These are phyloP conservation scores for Synanthedon formicaeformis DNA, from an alignment of 2,888 invertebrate genomes.

Conservation along the genomic window DNA sequence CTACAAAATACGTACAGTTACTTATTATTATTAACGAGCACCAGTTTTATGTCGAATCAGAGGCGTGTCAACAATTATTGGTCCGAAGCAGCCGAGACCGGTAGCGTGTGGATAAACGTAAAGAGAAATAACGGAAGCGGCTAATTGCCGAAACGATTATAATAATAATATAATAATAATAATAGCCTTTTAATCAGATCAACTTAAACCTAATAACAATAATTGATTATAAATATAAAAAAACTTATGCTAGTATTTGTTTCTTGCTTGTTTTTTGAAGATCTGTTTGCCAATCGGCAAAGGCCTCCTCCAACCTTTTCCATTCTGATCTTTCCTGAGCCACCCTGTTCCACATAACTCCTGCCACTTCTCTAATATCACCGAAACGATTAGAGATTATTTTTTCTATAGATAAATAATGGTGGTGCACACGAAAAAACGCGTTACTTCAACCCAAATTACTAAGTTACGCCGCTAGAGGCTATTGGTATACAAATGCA, in stretches of 20 bases:
- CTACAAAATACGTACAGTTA: too few relatives aligned
- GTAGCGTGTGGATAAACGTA: conserved; percentile 36
- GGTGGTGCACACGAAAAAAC: not conserved
- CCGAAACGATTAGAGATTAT: conserved; percentile 9
- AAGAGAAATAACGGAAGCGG: conserved; percentile 37
- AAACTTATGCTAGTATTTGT: too few relatives aligned
- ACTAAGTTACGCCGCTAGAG: not conserved
- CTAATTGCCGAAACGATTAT: conserved; percentile 25
- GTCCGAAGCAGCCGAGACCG: conserved; percentile 20
- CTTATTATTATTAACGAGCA: not conserved
- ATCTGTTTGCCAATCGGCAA: too few relatives aligned
- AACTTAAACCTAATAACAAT: too few relatives aligned
- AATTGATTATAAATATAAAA: too few relatives aligned
- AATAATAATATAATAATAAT: too few relatives aligned
- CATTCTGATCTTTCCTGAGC: too few relatives aligned
- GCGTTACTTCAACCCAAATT: not conserved
- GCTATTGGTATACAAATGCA: not conserved
- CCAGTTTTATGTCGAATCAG: conserved; percentile 1
- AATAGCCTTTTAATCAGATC: too few relatives aligned
- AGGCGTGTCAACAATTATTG: conserved; percentile 36
- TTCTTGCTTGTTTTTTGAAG: too few relatives aligned
- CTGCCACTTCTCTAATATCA: too few relatives aligned
- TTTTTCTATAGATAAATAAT: conserved; percentile 1
- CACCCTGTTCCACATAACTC: too few relatives aligned
- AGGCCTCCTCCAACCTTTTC: too few relatives aligned